These are phyloP conservation scores for Drosophila mauritiana DNA, from an alignment of 1,140 invertebrate genomes.

Conservation along the genomic window DNA sequence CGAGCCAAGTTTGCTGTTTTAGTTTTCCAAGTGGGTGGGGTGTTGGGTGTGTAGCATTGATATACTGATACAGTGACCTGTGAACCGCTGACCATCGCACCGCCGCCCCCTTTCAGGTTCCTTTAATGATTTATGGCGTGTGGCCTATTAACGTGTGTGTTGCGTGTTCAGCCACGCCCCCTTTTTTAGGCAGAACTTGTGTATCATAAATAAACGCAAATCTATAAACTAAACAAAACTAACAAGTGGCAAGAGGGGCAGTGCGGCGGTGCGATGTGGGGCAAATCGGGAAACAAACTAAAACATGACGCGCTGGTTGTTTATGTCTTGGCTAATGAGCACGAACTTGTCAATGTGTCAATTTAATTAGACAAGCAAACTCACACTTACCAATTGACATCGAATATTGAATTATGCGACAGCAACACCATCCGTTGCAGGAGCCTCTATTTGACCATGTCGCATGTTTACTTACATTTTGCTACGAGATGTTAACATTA, in stretches of 20 bases:
- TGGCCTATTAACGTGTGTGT: slow-evolving; percentile 68
- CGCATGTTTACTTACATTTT: slow-evolving; percentile 53
- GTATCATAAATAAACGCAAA: slow-evolving; percentile 79
- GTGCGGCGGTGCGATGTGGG: neutral
- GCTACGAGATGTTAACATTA: slow-evolving; percentile 59
- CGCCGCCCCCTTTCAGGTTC: slow-evolving; percentile 40
- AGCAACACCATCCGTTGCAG: slow-evolving; percentile 3
- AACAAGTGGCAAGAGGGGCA: slow-evolving; percentile 23
- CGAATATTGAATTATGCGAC: slow-evolving; percentile 51
- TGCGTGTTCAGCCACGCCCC: slow-evolving; percentile 38
- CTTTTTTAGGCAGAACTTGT: slow-evolving; percentile 8
- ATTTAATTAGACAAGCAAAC: slow-evolving; percentile 83
- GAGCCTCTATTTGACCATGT: slow-evolving; percentile 32
- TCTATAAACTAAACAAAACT: slow-evolving; percentile 82
- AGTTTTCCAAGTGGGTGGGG: slow-evolving; percentile 19
- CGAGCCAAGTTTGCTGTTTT: slow-evolving; percentile 61
- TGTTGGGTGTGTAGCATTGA: slow-evolving; percentile 30
- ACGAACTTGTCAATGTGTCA: slow-evolving; percentile 84
- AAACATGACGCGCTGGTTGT: slow-evolving; percentile 49
- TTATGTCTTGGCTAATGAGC: slow-evolving; percentile 72
- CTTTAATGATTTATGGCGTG: slow-evolving; percentile 77
- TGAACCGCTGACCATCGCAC: slow-evolving; percentile 44
- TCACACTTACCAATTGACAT: slow-evolving; percentile 50
- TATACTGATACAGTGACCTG: slow-evolving; percentile 52
- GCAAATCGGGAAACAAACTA: slow-evolving; percentile 22